Conservation (phyloP, 2,888 invertebrate genomes). For the Drosophila birchii region DNA sequence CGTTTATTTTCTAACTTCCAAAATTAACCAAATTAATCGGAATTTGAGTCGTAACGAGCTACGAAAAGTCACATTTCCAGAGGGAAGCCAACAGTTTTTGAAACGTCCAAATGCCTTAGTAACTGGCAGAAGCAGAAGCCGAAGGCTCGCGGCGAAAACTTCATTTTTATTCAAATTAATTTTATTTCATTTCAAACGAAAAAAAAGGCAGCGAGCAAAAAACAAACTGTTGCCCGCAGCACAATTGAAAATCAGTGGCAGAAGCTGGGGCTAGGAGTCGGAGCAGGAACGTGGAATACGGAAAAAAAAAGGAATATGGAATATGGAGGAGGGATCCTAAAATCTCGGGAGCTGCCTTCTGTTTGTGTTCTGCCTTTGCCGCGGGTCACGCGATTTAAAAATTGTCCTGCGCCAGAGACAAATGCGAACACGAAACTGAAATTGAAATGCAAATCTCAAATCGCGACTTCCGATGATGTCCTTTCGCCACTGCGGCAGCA, state of each 20-base stretch:
- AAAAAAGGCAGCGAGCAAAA: conserved; percentile 15
- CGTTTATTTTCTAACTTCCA: neutral
- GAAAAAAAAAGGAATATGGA: conserved; percentile 29
- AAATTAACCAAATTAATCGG: neutral
- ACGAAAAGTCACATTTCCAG: neutral
- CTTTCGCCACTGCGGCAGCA: conserved; percentile 24
- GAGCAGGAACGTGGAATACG: conserved; percentile 52
- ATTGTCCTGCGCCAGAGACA: conserved; percentile 39
- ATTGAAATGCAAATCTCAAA: conserved; percentile 77
- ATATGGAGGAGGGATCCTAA: conserved; percentile 18
- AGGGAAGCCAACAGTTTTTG: neutral
- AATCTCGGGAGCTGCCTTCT: conserved; percentile 4
- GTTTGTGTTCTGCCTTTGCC: conserved; percentile 27
- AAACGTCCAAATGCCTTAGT: conserved; percentile 6
- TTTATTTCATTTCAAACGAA: conserved; percentile 32
- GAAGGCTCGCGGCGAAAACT: conserved; percentile 18
- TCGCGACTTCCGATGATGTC: conserved; percentile 30
- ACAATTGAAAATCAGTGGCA: conserved; percentile 61
- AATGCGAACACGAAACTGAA: conserved; percentile 56
- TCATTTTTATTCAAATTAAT: conserved; percentile 40
- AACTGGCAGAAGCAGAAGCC: conserved; percentile 5
- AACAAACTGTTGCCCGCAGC: conserved; percentile 48
- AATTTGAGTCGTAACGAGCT: neutral
- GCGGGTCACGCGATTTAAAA: conserved; percentile 61
- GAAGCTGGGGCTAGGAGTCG: conserved; percentile 12